phyloP scores from a whole-genome alignment of 2,888 invertebrate genomes.

The Ochropleura plecta region DNA sequence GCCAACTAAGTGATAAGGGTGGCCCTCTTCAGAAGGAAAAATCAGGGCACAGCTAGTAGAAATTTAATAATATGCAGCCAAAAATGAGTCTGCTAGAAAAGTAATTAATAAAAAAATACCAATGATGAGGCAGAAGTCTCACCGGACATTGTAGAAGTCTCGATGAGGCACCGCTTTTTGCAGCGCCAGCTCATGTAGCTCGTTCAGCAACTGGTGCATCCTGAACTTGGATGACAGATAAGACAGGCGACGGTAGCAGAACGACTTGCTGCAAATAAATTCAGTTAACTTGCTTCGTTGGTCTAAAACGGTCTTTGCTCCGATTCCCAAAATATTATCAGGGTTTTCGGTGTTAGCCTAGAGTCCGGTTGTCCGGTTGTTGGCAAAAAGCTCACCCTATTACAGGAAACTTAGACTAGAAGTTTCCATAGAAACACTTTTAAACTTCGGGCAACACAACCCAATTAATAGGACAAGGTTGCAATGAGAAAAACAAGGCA shows the following conservation, averaged over 20 bases:
- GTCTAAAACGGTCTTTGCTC: neutral
- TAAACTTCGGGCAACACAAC: neutral
- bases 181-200: slow-evolving; percentile 98
- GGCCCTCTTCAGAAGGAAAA: no score
- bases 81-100: neutral
- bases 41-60: no score
- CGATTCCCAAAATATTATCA: neutral
- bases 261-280: slow-evolving; percentile 94
- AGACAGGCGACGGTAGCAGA: slow-evolving; percentile 98
- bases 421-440: neutral
- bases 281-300: neutral
- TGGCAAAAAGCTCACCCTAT: neutral
- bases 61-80: no score
- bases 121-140: slow-evolving; percentile 60
- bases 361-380: neutral
- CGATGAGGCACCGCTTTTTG: slow-evolving; percentile 99
- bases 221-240: slow-evolving; percentile 99
- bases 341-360: neutral
- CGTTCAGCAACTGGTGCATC: slow-evolving; percentile 98
- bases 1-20: no score
- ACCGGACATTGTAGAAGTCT: slow-evolving; percentile 99
- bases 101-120: neutral
- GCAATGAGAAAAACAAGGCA: neutral
- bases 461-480: neutral
- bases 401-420: neutral